Conservation (phyloP, 2,113 vertebrate species). For the Seriola rivoliana region DNA sequence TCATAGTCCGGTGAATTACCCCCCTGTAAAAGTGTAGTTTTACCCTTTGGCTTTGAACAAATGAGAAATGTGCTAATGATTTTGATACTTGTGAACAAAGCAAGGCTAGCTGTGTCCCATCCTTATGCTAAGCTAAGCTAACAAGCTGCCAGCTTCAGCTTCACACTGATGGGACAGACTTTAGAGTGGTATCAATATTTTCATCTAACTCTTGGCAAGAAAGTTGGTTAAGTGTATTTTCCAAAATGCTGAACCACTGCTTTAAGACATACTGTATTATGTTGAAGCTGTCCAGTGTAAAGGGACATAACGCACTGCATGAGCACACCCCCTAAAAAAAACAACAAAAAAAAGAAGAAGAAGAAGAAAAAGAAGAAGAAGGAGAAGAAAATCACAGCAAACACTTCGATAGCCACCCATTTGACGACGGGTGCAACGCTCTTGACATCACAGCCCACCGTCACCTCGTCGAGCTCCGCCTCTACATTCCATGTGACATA, state of each 20-base stretch:
- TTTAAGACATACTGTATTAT: slow-evolving; percentile 5
- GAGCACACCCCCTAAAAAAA: background rate
- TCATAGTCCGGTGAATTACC: no score
- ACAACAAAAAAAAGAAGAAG: background rate
- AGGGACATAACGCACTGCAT: slow-evolving; percentile 15
- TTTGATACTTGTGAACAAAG: background rate
- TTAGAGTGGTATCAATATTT: background rate
- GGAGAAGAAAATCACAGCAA: background rate
- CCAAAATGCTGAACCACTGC: background rate
- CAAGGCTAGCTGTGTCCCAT: background rate
- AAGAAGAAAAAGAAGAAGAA: background rate
- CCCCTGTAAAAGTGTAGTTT: background rate
- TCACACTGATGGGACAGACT: background rate
- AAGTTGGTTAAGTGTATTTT: background rate
- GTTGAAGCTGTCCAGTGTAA: background rate
- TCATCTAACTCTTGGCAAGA: slow-evolving; percentile 13
- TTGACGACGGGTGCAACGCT: slow-evolving; percentile 3
- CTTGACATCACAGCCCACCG: slow-evolving; percentile 23
- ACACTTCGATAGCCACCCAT: background rate
- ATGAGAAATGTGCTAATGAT: background rate
- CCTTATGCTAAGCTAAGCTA: slow-evolving; percentile 13
- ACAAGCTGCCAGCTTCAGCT: background rate
- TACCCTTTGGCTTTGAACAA: background rate
- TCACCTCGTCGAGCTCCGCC: slow-evolving; percentile 29
- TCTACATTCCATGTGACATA: slow-evolving; percentile 73